Base-by-base conservation (phyloP, 2,888 invertebrate species). In the Phalangium opilio region DNA sequence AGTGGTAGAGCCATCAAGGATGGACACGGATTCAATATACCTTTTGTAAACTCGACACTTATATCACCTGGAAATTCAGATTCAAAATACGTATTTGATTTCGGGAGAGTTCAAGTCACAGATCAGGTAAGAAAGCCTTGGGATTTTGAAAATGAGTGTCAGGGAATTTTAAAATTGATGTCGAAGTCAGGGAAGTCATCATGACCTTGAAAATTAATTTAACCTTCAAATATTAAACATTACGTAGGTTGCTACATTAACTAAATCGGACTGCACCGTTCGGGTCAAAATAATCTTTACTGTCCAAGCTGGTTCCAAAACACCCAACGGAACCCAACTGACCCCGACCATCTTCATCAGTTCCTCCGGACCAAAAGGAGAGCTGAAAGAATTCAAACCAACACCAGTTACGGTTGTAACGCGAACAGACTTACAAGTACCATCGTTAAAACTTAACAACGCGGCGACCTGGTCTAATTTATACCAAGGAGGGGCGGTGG, bases 81-180 rank as follows among this genome's bases (percentile, higher is more conserved):
- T 5, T 50, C 48, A 8, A 49, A 52, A 27, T 55, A 52, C 27
- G 3, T 50, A 2, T 52, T 57, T 33, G 47, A 41, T 33, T 53
- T 57, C 43, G 53, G 53, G 33, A 48, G 57, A 38, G 50, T 56
- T 19, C 53, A 55, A 20, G 47, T 53, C n/a, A 52, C 56, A 2
- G 49, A 46, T n/a, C 55, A 56, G 52, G 51, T 53, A 43, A 43
- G 34, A 3, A 33, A 34, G 20, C 39, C n/a, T n/a, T n/a, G n/a
- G n/a, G n/a, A n/a, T n/a, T n/a, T n/a, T n/a, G n/a, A n/a, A n/a
- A n/a, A n/a, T n/a, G n/a, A n/a, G n/a, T n/a, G n/a, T n/a, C n/a
- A n/a, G n/a, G n/a, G n/a, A n/a, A n/a, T n/a, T n/a, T n/a, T n/a
- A n/a, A n/a, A n/a, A n/a, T n/a, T n/a, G n/a, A n/a, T n/a, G n/a